Conservation (phyloP, 1,140 invertebrate genomes). For the Saxidomus purpurata region DNA sequence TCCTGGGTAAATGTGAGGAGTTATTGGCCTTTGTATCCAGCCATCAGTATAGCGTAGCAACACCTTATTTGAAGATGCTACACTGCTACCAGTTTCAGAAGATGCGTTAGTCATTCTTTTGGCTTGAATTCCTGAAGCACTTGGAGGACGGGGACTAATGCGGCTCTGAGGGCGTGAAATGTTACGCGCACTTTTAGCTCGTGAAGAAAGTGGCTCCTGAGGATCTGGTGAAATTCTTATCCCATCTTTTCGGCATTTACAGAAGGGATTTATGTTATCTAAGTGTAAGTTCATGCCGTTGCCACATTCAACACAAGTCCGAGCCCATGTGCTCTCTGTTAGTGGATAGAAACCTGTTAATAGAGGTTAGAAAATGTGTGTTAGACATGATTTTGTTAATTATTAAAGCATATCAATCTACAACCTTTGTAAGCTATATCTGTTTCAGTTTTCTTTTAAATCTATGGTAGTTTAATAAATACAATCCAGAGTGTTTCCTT, state of each 20-base stretch:
- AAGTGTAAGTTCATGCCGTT: conserved; percentile 81
- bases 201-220: conserved; percentile 40
- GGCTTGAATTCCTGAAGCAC: conserved; percentile 48
- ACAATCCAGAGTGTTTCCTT: too few species aligned
- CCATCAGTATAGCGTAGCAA: conserved; percentile 73
- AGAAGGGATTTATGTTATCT: conserved; percentile 78
- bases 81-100: not conserved
- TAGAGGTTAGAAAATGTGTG: conserved; percentile 60
- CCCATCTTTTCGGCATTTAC: conserved; percentile 81
- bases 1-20: conserved; percentile 56
- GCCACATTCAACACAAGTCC: conserved; percentile 79
- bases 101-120: not conserved
- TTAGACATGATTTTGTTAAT: conserved; percentile 22
- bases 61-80: conserved; percentile 62
- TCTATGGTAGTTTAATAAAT: too few species aligned
- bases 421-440: conserved; percentile 1
- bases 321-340: conserved; percentile 74
- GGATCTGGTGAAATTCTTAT: conserved; percentile 69
- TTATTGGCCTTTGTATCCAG: conserved; percentile 71
- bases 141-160: conserved; percentile 69
- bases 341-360: conserved; percentile 76
- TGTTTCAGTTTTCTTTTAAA: not conserved
- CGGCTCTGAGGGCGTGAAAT: conserved; percentile 70
- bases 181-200: conserved; percentile 62
- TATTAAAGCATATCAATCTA: not conserved